phyloP scores from a whole-genome alignment of 2,113 vertebrate species.

The Balaeniceps rex region DNA sequence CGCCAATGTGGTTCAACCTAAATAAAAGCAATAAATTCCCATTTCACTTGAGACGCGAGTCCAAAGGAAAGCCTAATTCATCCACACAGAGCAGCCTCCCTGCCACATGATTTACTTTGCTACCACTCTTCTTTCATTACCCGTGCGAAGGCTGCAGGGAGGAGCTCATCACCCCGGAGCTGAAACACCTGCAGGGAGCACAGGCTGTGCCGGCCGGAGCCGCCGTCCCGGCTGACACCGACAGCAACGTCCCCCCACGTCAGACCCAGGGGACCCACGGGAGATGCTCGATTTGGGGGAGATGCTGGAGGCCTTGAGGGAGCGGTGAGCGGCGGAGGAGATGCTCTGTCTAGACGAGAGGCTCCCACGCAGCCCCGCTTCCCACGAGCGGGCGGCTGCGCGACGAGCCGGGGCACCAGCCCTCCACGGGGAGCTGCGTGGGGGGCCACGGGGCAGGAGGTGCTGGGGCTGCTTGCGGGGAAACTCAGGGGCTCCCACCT shows the following conservation, averaged over 20 bases:
- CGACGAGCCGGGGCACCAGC: accelerated
- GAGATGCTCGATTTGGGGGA: not conserved
- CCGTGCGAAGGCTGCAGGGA: not conserved
- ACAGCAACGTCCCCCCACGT: not conserved
- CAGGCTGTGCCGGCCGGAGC: not conserved
- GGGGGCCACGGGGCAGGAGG: not conserved
- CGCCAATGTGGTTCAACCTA: not conserved
- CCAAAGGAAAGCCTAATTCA: not conserved
- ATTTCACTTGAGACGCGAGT: accelerated
- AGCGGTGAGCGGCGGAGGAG: not conserved
- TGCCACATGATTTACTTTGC: not conserved
- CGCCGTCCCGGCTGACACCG: not conserved
- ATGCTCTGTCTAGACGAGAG: not conserved
- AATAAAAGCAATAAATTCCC: constrained; percentile 23
- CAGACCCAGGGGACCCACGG: accelerated
- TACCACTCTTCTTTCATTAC: not conserved
- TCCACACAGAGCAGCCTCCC: not conserved
- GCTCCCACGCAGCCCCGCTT: not conserved
- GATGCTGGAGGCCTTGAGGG: not conserved
- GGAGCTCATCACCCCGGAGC: accelerated
- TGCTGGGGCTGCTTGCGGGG: not conserved
- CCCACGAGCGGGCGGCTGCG: not conserved
- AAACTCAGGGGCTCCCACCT: not conserved
- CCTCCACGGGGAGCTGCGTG: not conserved
- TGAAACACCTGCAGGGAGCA: not conserved